A percentile compares a stretch with the other conserved stretches of the same genome.
Conservation (phyloP, 2,113 vertebrate genomes). For the Pycnonotus jocosus region DNA sequence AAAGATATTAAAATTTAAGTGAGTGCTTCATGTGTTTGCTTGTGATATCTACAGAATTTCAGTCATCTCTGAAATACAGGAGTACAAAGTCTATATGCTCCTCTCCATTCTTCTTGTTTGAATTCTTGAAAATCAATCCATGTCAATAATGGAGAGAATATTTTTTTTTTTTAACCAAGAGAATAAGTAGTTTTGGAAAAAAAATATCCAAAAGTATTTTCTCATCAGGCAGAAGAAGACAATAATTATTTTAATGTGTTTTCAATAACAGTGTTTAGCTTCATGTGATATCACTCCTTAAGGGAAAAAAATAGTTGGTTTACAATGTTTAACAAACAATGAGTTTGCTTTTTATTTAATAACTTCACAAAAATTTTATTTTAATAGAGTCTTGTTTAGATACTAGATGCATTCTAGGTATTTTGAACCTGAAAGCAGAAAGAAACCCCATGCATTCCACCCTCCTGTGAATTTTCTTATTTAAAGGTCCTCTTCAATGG, state of each 20-base stretch:
- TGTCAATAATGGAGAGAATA: neutral
- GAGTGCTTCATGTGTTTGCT: neutral
- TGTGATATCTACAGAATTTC: neutral
- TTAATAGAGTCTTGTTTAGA: neutral
- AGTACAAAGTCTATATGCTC: neutral
- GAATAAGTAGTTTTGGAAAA: neutral
- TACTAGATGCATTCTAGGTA: neutral
- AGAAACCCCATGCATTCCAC: neutral
- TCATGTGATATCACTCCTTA: neutral
- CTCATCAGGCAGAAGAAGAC: neutral
- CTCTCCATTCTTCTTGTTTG: neutral
- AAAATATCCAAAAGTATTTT: neutral
- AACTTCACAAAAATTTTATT: neutral
- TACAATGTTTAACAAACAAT: neutral
- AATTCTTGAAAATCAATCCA: neutral
- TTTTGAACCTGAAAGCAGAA: neutral
- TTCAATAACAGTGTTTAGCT: neutral
- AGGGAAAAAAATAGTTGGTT: neutral
- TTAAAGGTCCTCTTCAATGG: neutral
- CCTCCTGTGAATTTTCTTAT: neutral
- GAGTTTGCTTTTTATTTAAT: neutral
- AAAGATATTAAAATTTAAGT: neutral
- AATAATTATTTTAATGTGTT: neutral
- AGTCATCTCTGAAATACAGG: neutral
- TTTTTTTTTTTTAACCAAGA: neutral